Base-by-base conservation (phyloP, 2,113 vertebrate genomes). In the Psephotus haematonotus region DNA sequence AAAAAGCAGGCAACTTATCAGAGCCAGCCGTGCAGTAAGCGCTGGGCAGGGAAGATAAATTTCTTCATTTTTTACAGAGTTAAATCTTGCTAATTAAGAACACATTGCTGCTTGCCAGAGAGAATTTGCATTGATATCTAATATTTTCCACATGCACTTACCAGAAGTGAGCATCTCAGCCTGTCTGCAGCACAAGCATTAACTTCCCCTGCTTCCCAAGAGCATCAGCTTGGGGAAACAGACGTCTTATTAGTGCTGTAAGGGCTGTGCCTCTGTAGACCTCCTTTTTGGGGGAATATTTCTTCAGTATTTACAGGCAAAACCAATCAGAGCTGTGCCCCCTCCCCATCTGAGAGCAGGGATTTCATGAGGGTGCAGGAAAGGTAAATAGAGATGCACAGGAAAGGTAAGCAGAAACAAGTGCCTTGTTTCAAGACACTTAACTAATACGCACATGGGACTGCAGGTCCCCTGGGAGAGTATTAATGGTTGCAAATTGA, bases 1-100 rank as follows among this genome's bases (percentile, higher is more conserved):
- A 94, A 92, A 95, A 96, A 60, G 33, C 64, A 94, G 78, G 27
- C 81, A 81, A 92, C 60, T 91, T 94, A 96, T 96, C 95, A 93
- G 14, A 97, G 78, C 63, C 74, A 95, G 69, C 55, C 74, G 2
- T 93, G 65, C 64, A 84, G 96, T n/a, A 63, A 92, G 86, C 33
- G 46, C 85, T 96, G 96, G 49, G 47, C 52, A 88, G 70, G 44
- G 87, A 87, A 97, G 97, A 97, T 95, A 96, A 94, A 91, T 94
- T 59, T 69, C 62, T 85, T 90, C 67, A 44, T 70, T 96, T 82
- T 81, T 96, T 76, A 68, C 69, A 28, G 82, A 83, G 60, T 22
- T 57, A 69, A 94, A 19, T 74, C 74, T 84, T 47, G 15, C 77
- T 96, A 96, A 97, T 96, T 94, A 97, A 95, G 95, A 90, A 83